These are phyloP conservation scores for Hyles vespertilio DNA, from an alignment of 1,140 invertebrate species.

Conservation along the genomic window DNA sequence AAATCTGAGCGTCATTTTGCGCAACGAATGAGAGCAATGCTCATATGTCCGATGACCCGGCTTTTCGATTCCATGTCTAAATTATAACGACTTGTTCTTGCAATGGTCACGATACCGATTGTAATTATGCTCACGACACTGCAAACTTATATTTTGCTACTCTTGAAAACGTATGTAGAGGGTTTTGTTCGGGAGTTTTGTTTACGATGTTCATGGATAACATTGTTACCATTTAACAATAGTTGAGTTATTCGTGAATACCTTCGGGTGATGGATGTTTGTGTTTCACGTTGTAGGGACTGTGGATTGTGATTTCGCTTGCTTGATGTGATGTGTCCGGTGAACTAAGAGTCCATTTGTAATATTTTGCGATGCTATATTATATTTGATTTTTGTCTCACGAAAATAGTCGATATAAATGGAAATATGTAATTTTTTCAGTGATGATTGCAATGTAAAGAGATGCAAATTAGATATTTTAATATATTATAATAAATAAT, in stretches of 20 bases:
- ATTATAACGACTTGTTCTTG: slow-evolving; percentile 56
- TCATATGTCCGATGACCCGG: slow-evolving; percentile 50
- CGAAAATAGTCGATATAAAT: too few relatives aligned
- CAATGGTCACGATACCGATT: slow-evolving; percentile 48
- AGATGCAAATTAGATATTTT: too few relatives aligned
- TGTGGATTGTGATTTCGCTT: background rate
- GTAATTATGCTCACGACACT: slow-evolving; percentile 48
- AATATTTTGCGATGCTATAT: too few relatives aligned
- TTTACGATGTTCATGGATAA: background rate
- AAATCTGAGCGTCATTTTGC: slow-evolving; percentile 46
- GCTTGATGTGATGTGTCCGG: background rate
- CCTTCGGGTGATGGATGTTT: slow-evolving; percentile 55
- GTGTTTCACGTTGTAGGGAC: slow-evolving; percentile 35
- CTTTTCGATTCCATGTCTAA: slow-evolving; percentile 59
- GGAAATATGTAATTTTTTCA: too few relatives aligned
- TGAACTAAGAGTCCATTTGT: too few relatives aligned
- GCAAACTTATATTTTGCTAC: slow-evolving; percentile 26
- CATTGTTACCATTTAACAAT: slow-evolving; percentile 47
- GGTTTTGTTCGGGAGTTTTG: too few relatives aligned
- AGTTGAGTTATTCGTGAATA: slow-evolving; percentile 60
- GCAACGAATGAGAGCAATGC: slow-evolving; percentile 32
- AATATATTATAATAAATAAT: too few relatives aligned
- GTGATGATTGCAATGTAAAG: too few relatives aligned
- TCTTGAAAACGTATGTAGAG: slow-evolving; percentile 5
- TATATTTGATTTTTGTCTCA: too few relatives aligned